phyloP scores from a whole-genome alignment of 2,797 vertebrate species.

The Cetoscarus ocellatus region DNA sequence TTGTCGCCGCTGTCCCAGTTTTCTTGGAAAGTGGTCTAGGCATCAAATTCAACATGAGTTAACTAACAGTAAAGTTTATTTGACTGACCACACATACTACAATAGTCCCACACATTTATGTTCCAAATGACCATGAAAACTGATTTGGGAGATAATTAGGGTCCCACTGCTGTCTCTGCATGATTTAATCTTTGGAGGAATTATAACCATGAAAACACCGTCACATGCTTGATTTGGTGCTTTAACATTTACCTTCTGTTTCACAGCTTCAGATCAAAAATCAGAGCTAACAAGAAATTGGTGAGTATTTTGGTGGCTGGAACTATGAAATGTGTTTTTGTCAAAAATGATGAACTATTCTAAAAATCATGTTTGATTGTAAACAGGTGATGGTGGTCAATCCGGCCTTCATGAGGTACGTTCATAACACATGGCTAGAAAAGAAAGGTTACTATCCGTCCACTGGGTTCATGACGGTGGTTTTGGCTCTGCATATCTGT shows the following conservation, averaged over 20 bases:
- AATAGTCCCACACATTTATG: no score
- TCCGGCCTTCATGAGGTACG: constrained; percentile 54
- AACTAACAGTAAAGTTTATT: no score
- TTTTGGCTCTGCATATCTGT: constrained; percentile 53
- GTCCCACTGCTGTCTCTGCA: no score
- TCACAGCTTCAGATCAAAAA: not conserved
- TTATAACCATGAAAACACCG: no score
- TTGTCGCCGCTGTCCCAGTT: no score
- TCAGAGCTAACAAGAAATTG: not conserved
- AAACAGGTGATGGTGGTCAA: constrained; percentile 52
- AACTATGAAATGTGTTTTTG: not conserved
- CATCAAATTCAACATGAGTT: no score
- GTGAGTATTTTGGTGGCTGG: not conserved
- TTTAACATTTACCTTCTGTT: not conserved
- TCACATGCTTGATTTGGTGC: no score
- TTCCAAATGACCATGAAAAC: no score
- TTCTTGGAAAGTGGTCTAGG: no score
- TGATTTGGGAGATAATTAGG: no score
- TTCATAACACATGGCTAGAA: constrained; percentile 38
- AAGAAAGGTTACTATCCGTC: constrained; percentile 40
- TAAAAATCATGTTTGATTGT: not conserved
- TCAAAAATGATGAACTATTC: not conserved
- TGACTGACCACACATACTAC: no score
- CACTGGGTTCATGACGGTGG: constrained; percentile 55
- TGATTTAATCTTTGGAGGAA: no score